Conservation (phyloP, 2,888 invertebrate species). For the Mythimna lalbum region DNA sequence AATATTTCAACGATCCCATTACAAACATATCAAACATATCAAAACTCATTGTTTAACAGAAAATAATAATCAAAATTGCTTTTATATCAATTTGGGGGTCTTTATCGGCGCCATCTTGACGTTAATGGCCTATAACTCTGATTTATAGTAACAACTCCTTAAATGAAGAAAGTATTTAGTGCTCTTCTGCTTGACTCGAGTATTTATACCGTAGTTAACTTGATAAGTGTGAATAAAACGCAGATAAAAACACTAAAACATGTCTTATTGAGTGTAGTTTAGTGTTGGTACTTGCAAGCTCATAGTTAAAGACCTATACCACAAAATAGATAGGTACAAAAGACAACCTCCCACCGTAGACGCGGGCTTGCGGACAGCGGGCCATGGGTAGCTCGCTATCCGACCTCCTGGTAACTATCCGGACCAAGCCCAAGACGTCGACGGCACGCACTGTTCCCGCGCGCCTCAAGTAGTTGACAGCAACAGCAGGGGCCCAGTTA, state of each 20-base stretch:
- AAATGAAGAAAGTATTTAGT: constrained; percentile 39
- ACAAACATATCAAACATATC: constrained; percentile 49
- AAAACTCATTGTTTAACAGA: constrained; percentile 22
- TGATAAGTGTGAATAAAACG: constrained; percentile 34
- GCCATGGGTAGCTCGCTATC: too few species aligned
- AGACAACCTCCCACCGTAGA: too few species aligned
- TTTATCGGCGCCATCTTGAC: constrained; percentile 47
- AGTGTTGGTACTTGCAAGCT: constrained; percentile 1
- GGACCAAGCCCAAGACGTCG: too few species aligned
- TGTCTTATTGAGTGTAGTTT: constrained; percentile 15
- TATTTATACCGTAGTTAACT: constrained; percentile 48
- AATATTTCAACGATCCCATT: constrained; percentile 24
- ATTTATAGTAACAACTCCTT: constrained; percentile 59
- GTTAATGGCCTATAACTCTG: constrained; percentile 54
- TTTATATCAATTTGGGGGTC: constrained; percentile 57
- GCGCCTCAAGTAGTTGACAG: too few species aligned
- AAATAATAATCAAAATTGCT: constrained; percentile 52
- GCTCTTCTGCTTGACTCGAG: constrained; percentile 23
- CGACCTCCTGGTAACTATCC: too few species aligned
- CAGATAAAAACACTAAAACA: constrained; percentile 32
- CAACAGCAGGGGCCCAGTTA: too few species aligned
- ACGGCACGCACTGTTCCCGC: too few species aligned
- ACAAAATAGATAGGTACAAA: too few species aligned
- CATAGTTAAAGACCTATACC: background rate
- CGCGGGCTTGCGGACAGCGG: too few species aligned